Evolutionary conservation across 1,140 invertebrate genomes (phyloP), one percentile per base, ranked within the genome.

Genomic region (Globodera rostochiensis): DNA sequence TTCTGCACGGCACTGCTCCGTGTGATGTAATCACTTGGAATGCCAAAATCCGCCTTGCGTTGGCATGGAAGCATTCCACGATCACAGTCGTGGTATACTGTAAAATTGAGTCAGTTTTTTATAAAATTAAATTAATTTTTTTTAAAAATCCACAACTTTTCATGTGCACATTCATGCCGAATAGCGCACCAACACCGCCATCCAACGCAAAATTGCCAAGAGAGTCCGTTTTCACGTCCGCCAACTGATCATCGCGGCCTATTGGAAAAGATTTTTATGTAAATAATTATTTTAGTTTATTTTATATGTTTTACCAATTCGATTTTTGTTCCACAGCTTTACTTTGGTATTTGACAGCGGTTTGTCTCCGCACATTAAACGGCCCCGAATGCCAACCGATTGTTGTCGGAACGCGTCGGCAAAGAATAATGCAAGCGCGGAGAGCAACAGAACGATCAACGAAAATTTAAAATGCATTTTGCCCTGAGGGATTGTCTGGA

Each of bases 11-110:
- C 84, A 45, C 81, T 76, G 7, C 80, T 69, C 25, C 86, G 77
- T 4, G 64, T 82, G n/a, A 87, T 76, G 73, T 87, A 87, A 45
- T 84, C 69, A 25, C 66, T 53, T 4, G 86, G 86, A n/a, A 87
- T 77, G 66, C 77, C 80, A 7, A 87, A 57, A n/a, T 87, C 81
- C 13, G 87, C 85, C 73, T 85, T 84, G 21, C 83, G 70, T 64
- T 84, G 83, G 64, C 83, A 84, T 15, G 83, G 84, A 49, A 77
- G 57, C 69, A 84, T 46, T 4, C 77, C 81, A 74, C 86, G 84
- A 53, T 87, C 77, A 49, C 85, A 86, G 66, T 87, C 82, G 69
- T 86, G 85, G 64, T 84, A 86, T 21, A 86, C 49, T 57, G 57
- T 6, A 11, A 64, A 64, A 64, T 15, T 19, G 6, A 6, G 11